Evolutionary conservation across 2,888 invertebrate species (phyloP).

Genomic region (Oscheius sp.): DNA sequence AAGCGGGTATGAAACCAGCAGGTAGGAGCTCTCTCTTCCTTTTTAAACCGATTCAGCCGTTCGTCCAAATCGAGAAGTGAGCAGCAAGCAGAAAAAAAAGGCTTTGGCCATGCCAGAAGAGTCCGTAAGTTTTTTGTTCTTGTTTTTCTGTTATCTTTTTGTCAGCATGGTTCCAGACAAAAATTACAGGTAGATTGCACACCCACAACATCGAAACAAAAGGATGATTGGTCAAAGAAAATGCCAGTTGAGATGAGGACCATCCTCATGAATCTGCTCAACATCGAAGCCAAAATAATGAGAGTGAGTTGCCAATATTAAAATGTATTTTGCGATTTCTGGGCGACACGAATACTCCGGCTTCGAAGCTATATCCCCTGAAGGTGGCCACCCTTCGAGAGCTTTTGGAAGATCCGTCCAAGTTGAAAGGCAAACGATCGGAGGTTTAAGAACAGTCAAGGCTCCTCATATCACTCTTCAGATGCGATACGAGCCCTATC

Average conservation of each 20-base stretch:
- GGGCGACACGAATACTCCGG: constrained; percentile 62
- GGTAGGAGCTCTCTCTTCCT: constrained; percentile 29
- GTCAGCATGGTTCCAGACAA: not conserved
- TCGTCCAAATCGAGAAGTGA: constrained; percentile 63
- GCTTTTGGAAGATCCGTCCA: constrained; percentile 58
- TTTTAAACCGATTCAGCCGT: too few species aligned
- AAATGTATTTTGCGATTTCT: constrained; percentile 23
- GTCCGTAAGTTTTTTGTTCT: constrained; percentile 16
- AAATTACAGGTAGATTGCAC: constrained; percentile 24
- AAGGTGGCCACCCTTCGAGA: constrained; percentile 60
- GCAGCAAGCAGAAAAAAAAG: constrained; percentile 42
- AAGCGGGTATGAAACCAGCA: constrained; percentile 65
- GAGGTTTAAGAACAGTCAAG: constrained; percentile 47
- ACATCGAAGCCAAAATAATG: constrained; percentile 63
- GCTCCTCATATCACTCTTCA: constrained; percentile 20
- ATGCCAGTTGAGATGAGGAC: constrained; percentile 67
- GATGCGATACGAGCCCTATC: constrained; percentile 66
- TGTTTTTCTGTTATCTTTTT: not conserved
- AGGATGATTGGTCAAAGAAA: constrained; percentile 60
- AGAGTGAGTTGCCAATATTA: constrained; percentile 22
- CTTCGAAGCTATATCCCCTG: constrained; percentile 62
- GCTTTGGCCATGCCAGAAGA: constrained; percentile 27
- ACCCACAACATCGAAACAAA: constrained; percentile 26
- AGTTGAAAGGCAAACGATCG: constrained; percentile 62
- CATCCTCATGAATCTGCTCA: constrained; percentile 63